Percentiles rank a stretch among this genome's conserved stretches.
phyloP scores from a whole-genome alignment of 2,797 vertebrate species.

The Notoglanidium macrostoma region DNA sequence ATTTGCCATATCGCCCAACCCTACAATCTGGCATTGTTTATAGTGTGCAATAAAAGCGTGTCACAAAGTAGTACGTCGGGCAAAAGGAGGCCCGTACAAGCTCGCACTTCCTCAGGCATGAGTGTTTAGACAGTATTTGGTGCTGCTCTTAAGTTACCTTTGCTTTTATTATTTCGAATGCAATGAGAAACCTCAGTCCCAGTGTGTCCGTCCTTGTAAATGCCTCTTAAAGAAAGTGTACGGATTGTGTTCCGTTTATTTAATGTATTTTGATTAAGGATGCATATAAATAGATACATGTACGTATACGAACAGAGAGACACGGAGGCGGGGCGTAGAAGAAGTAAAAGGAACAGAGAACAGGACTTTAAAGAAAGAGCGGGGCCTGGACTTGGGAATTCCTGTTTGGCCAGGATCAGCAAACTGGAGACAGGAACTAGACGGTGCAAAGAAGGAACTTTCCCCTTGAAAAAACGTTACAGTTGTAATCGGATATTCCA shows the following conservation, averaged over 20 bases:
- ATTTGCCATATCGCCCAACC: not conserved
- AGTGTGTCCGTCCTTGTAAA: conserved; percentile 74
- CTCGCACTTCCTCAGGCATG: conserved; percentile 50
- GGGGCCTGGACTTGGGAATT: conserved; percentile 22
- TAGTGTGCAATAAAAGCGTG: conserved; percentile 47
- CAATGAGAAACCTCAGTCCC: conserved; percentile 82
- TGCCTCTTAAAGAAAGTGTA: conserved; percentile 77
- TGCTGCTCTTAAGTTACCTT: conserved; percentile 75
- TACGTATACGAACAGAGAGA: conserved; percentile 57
- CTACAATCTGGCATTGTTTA: conserved; percentile 11
- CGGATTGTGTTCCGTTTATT: conserved; percentile 66
- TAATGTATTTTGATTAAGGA: conserved; percentile 68
- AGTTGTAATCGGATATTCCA: not conserved
- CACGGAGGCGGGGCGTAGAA: conserved; percentile 40
- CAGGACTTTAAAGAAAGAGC: not conserved
- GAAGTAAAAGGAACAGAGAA: conserved; percentile 15
- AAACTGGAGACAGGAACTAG: not conserved
- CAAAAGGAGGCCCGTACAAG: conserved; percentile 31
- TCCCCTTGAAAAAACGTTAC: not conserved
- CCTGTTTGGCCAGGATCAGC: not conserved
- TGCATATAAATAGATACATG: conserved; percentile 72
- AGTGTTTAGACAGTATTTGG: conserved; percentile 69
- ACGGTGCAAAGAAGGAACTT: not conserved
- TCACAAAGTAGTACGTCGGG: conserved; percentile 18
- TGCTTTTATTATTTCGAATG: conserved; percentile 74